phyloP scores from a whole-genome alignment of 2,888 invertebrate species.

The Pachydiplax longipennis region DNA sequence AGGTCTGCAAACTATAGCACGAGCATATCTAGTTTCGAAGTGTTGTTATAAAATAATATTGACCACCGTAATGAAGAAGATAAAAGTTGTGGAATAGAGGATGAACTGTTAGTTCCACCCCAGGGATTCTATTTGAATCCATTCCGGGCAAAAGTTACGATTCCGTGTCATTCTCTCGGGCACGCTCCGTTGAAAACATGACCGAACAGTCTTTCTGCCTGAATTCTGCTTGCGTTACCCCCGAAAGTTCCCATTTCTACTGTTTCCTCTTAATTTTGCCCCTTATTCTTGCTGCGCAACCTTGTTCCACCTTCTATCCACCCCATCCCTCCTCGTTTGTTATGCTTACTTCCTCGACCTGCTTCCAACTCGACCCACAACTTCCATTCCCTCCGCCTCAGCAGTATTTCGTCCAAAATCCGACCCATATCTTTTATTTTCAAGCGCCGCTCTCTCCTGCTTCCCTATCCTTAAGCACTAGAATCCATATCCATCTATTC shows the following conservation, averaged over 20 bases:
- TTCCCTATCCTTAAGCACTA: too few species aligned
- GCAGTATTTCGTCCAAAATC: background rate
- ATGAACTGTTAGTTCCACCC: background rate
- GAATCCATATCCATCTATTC: too few species aligned
- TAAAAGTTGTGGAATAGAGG: background rate
- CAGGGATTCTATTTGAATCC: background rate
- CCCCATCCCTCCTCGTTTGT: background rate
- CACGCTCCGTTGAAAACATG: background rate
- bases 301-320: background rate
- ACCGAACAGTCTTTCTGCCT: background rate
- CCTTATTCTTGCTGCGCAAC: background rate
- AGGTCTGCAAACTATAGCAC: background rate
- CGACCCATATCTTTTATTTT: background rate
- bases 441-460: background rate
- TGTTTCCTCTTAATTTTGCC: background rate
- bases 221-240: background rate
- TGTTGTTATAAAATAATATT: too few species aligned
- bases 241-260: background rate
- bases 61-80: too few species aligned
- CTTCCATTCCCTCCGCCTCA: background rate
- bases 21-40: background rate
- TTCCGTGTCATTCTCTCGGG: background rate
- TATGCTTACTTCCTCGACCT: background rate
- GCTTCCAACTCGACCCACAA: background rate
- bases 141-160: background rate